These are phyloP conservation scores for Danionella dracula DNA, from an alignment of 2,797 vertebrate genomes.

Conservation along the genomic window DNA sequence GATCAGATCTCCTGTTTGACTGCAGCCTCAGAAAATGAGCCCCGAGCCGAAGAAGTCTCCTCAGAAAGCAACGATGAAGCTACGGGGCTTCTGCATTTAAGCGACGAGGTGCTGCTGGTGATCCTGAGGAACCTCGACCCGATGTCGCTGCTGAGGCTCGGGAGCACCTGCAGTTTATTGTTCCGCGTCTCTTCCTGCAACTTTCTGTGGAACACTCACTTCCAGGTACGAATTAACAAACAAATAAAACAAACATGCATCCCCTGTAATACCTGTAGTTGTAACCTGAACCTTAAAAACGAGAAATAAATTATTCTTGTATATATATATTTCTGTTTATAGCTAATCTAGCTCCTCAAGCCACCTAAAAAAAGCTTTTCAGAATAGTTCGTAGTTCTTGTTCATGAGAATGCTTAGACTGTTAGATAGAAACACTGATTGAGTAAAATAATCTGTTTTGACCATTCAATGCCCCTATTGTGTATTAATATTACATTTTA, in stretches of 20 bases:
- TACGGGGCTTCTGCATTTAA: conserved; percentile 46
- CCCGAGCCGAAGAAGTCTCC: not conserved
- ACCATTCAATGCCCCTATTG: too few species aligned
- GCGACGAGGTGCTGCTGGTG: conserved; percentile 56
- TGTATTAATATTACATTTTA: too few species aligned
- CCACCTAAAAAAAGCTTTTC: too few species aligned
- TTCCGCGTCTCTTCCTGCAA: conserved; percentile 54
- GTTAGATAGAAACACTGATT: too few species aligned
- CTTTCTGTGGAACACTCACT: conserved; percentile 57
- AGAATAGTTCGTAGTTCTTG: too few species aligned
- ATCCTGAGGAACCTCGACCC: conserved; percentile 53
- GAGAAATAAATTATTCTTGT: not conserved
- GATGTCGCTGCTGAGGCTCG: conserved; percentile 49
- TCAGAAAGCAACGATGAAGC: not conserved
- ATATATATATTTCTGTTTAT: not conserved
- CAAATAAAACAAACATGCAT: too few species aligned
- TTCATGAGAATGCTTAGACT: too few species aligned
- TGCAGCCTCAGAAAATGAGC: not conserved
- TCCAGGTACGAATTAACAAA: conserved; percentile 43
- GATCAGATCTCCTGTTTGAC: conserved; percentile 41
- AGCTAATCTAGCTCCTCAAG: too few species aligned
- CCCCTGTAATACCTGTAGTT: too few species aligned
- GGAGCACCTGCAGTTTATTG: conserved; percentile 49
- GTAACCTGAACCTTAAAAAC: too few species aligned
- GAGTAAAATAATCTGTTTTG: too few species aligned